Evolutionary conservation across 1,140 invertebrate genomes (phyloP), one percentile per base, ranked within the genome.

Genomic region (Brevipalpus yothersi): DNA sequence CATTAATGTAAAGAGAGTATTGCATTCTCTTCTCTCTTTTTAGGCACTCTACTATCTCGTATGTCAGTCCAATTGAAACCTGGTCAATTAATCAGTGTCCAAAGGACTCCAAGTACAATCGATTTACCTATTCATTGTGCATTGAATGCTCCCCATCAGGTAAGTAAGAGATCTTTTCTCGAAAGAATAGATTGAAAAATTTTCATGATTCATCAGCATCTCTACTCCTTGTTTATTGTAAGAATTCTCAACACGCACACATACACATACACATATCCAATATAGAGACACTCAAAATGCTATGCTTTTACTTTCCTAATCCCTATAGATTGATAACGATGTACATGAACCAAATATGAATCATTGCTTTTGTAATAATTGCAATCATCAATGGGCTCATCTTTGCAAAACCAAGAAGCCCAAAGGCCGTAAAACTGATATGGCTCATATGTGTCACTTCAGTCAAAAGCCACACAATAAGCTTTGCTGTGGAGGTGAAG

Each of bases 51-150:
- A 53, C 40, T 64, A 21, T 64, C 63, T 19, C 42, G 63, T 58
- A 64, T 64, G 63, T 64, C 63, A 21, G 63, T 64, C n/a, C 60
- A 61, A 43, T 42, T 64, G 23, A 62, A 62, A 43, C 60, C 63
- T 4, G 63, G 63, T 11, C 63, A 64, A 58, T 23, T 64, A 15
- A 64, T 64, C n/a, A 60, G 58, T 54, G 62, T 64, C 13, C 63
- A 64, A 58, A 40, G 63, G 10, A 54, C 59, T 23, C 61, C 62
- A 19, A 63, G 42, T 21, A 43, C 17, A 15, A 58, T 39, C 21
- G 12, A 51, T 31, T 13, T 62, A 19, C 8, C 41, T 0, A 23
- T 63, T 13, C 63, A 64, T 58, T 64, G 63, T 54, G 64, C 58
- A 21, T 42, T 64, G 9, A 64, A 64, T 43, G 63, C 63, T 21